A percentile compares a stretch with the other conserved stretches of the same genome.
These are phyloP conservation scores for Drosophila pseudoobscura DNA, from an alignment of 1,140 invertebrate genomes.

Conservation along the genomic window DNA sequence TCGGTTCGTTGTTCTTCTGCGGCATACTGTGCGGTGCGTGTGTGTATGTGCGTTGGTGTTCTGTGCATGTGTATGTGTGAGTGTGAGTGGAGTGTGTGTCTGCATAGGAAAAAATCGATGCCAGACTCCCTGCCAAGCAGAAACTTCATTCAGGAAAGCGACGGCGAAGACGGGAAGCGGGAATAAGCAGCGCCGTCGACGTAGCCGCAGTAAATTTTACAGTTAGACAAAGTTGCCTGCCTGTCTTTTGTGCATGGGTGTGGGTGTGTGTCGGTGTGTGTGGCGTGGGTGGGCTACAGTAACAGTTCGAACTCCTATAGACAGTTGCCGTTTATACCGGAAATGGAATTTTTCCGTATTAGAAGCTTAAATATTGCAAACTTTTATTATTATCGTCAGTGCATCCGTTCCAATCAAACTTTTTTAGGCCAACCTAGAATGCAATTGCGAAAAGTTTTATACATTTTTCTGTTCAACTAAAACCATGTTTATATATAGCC, in stretches of 20 bases:
- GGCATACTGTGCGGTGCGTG: not conserved
- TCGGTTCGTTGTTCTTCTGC: constrained; percentile 4
- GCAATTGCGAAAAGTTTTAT: constrained; percentile 34
- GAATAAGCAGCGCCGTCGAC: constrained; percentile 26
- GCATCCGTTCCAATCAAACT: constrained; percentile 33
- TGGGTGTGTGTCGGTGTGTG: constrained; percentile 20
- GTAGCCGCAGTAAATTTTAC: constrained; percentile 65
- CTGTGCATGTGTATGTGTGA: constrained; percentile 27
- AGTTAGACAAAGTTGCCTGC: constrained; percentile 63
- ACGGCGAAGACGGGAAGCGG: constrained; percentile 14
- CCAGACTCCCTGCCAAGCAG: constrained; percentile 68
- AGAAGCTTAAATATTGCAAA: constrained; percentile 60
- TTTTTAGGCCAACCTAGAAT: constrained; percentile 45
- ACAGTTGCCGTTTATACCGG: constrained; percentile 56
- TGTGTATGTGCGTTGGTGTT: constrained; percentile 16
- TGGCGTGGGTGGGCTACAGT: constrained; percentile 1
- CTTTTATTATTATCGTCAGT: constrained; percentile 46
- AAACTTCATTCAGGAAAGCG: constrained; percentile 71
- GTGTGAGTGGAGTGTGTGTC: constrained; percentile 41
- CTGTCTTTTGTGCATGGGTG: constrained; percentile 17
- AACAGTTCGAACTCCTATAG: constrained; percentile 36
- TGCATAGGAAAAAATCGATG: constrained; percentile 78
- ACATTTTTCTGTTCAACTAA: constrained; percentile 43
- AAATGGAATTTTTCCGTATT: constrained; percentile 72
- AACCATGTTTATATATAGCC: constrained; percentile 65